Evolutionary conservation across 2,888 invertebrate species (phyloP).

Genomic region (Amphimallon solstitiale): DNA sequence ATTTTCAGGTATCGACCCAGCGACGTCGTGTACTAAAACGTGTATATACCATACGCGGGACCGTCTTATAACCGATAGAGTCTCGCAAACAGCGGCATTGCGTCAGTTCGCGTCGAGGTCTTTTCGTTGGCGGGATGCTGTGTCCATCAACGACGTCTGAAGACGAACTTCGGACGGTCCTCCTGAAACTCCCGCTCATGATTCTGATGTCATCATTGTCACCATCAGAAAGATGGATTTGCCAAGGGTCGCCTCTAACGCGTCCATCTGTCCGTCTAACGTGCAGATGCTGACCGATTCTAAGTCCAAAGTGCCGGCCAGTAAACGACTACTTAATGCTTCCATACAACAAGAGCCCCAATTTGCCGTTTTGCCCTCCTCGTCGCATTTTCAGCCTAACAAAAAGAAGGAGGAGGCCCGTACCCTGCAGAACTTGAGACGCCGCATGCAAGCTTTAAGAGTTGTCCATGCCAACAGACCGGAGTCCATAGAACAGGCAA

Average conservation of each 20-base stretch:
- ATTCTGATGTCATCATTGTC: constrained; percentile 37
- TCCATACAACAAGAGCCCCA: constrained; percentile 55
- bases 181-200: neutral
- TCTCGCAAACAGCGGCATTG: constrained; percentile 39
- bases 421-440: constrained; percentile 75
- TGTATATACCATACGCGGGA: constrained; percentile 4
- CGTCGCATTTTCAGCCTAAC: constrained; percentile 70
- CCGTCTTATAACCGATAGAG: constrained; percentile 9
- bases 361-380: constrained; percentile 59
- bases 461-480: constrained; percentile 66
- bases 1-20: constrained; percentile 29
- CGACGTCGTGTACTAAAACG: neutral
- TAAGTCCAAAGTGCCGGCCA: constrained; percentile 53
- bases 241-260: constrained; percentile 58
- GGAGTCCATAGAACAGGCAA: constrained; percentile 55
- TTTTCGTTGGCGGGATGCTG: constrained; percentile 53
- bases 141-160: constrained; percentile 42
- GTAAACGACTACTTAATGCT: constrained; percentile 55
- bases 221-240: constrained; percentile 56
- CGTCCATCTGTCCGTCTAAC: constrained; percentile 55
- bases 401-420: constrained; percentile 74
- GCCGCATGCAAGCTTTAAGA: constrained; percentile 71
- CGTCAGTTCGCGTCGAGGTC: constrained; percentile 50
- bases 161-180: neutral
- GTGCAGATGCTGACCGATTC: constrained; percentile 51